Evolutionary conservation across 1,140 invertebrate species (phyloP).

Genomic region (Cardiocondyla obscurior): DNA sequence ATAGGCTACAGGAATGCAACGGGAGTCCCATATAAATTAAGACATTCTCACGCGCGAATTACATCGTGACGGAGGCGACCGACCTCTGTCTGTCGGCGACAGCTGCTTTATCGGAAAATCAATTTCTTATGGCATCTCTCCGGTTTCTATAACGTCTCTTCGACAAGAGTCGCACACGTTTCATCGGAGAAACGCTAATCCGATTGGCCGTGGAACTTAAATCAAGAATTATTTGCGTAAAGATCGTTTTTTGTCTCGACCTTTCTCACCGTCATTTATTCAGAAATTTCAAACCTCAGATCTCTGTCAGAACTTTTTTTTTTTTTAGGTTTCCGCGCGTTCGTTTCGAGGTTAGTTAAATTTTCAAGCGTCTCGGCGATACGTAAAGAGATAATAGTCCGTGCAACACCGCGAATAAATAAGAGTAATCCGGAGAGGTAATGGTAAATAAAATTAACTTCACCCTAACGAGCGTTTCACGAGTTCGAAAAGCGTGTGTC

Average conservation of each 20-base stretch:
- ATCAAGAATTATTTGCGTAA: neutral
- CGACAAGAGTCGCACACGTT: conserved; percentile 25
- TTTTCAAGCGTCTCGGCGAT: neutral
- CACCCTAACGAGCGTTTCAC: conserved; percentile 42
- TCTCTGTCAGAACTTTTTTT: too few relatives aligned
- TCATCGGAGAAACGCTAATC: conserved; percentile 39
- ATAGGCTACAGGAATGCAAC: conserved; percentile 7
- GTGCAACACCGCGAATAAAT: neutral
- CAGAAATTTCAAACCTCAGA: too few relatives aligned
- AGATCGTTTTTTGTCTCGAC: conserved; percentile 14
- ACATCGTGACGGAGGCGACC: neutral
- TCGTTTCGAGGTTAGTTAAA: neutral
- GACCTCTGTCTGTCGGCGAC: conserved; percentile 62
- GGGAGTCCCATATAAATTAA: conserved; percentile 65
- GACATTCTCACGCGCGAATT: neutral
- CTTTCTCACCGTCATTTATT: neutral
- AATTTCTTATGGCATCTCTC: conserved; percentile 30
- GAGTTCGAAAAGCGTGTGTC: conserved; percentile 19
- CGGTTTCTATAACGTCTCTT: conserved; percentile 34
- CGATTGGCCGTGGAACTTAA: neutral
- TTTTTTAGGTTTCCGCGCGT: too few relatives aligned
- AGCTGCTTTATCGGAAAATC: conserved; percentile 59
- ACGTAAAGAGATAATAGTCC: neutral
- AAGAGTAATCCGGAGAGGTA: conserved; percentile 4
- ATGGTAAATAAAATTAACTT: conserved; percentile 50